phyloP scores from a whole-genome alignment of 2,113 vertebrate genomes.

The Marcusenius ussheri region DNA sequence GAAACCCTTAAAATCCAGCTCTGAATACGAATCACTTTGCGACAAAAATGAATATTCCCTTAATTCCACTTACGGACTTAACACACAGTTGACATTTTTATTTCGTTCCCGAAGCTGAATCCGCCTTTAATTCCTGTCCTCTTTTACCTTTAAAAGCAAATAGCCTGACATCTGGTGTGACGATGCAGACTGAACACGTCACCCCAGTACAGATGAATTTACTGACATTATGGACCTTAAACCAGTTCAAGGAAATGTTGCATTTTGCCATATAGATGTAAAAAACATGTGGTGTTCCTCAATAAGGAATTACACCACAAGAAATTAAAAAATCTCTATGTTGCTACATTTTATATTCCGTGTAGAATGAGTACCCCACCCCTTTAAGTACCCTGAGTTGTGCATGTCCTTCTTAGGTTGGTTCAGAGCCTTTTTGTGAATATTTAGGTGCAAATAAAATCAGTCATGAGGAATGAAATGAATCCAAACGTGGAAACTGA shows the following conservation, averaged over 20 bases:
- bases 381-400: not conserved
- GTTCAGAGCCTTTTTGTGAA: not conserved
- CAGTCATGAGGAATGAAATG: not conserved
- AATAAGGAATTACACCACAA: not conserved
- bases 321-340: not conserved
- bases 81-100: not conserved
- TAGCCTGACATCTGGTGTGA: not conserved
- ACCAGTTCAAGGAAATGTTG: not conserved
- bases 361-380: not conserved
- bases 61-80: not conserved
- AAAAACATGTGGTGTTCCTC: not conserved
- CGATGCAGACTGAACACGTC: not conserved
- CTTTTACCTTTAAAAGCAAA: not conserved
- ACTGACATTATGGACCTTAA: not conserved
- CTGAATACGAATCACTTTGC: not conserved
- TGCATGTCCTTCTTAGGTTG: not conserved
- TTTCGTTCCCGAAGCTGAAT: not conserved
- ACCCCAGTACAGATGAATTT: not conserved
- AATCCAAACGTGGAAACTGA: not conserved
- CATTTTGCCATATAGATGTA: not conserved
- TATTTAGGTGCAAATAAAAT: not conserved
- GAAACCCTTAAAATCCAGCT: not conserved
- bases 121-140: not conserved
- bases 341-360: not conserved
- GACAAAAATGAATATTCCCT: not conserved